Evolutionary conservation across 1,140 invertebrate species (phyloP).

Genomic region (Diachasma alloeum): DNA sequence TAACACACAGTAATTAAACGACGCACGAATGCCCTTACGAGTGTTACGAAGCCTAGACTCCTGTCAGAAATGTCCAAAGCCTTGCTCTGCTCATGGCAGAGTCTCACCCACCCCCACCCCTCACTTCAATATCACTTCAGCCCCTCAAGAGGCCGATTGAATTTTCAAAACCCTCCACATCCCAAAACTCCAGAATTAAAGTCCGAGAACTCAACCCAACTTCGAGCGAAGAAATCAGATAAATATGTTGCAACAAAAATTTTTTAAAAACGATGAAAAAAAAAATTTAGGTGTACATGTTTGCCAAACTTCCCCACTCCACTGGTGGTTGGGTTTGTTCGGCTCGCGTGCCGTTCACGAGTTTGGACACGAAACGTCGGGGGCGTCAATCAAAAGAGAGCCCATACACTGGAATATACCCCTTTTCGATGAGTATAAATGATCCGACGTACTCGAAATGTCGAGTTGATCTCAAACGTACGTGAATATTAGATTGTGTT

Average conservation of each 20-base stretch:
- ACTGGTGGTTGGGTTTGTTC: constrained; percentile 44
- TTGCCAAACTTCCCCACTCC: not conserved
- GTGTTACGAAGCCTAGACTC: constrained; percentile 44
- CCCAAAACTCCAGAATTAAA: not conserved
- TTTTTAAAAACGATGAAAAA: not conserved
- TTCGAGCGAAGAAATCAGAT: not conserved
- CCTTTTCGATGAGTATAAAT: constrained; percentile 10
- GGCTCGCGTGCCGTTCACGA: constrained; percentile 53
- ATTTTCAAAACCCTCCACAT: not conserved
- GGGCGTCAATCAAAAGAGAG: constrained; percentile 26
- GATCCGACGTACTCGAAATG: constrained; percentile 8
- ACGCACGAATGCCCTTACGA: constrained; percentile 56
- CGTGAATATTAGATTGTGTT: not conserved
- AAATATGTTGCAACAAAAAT: not conserved
- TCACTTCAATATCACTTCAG: not conserved
- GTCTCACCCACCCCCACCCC: constrained; percentile 28
- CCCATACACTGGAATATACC: not conserved
- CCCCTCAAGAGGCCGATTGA: not conserved
- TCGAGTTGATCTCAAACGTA: constrained; percentile 7
- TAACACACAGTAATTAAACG: constrained; percentile 64
- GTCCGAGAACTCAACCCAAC: not conserved
- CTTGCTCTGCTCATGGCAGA: not conserved
- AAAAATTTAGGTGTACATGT: not conserved
- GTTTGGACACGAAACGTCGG: constrained; percentile 28
- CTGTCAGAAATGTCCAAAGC: constrained; percentile 45